Percentiles rank a stretch among this genome's conserved stretches.
Evolutionary conservation across 2,797 vertebrate species (phyloP).

Genomic region (Hoplostethus atlanticus): DNA sequence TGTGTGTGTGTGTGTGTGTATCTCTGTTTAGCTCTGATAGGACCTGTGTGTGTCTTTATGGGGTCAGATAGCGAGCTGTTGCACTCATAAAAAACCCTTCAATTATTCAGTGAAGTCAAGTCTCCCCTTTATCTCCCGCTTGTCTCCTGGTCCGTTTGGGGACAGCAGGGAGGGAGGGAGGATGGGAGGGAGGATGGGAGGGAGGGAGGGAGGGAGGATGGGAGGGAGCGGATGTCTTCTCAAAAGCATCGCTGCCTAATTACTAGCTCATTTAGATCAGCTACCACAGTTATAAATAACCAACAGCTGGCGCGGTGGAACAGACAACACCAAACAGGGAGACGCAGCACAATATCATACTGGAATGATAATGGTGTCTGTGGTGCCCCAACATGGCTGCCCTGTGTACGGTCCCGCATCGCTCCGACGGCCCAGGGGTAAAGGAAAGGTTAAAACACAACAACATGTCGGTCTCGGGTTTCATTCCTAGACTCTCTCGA

Average conservation of each 20-base stretch:
- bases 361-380: conserved; percentile 74
- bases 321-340: conserved; percentile 77
- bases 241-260: conserved; percentile 80
- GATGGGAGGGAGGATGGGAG: conserved; percentile 23
- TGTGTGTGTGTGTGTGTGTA: background rate
- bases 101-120: conserved; percentile 86
- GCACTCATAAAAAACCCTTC: conserved; percentile 79
- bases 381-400: conserved; percentile 58
- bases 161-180: conserved; percentile 52
- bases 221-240: conserved; percentile 71
- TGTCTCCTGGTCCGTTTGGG: conserved; percentile 72
- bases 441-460: conserved; percentile 29
- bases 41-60: conserved; percentile 59
- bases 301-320: conserved; percentile 79
- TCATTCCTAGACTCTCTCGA: conserved; percentile 14
- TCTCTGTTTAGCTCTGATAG: conserved; percentile 64
- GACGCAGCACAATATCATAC: conserved; percentile 67
- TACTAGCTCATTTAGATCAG: conserved; percentile 82
- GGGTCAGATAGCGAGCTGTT: conserved; percentile 79
- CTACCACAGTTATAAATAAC: conserved; percentile 82
- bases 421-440: conserved; percentile 32
- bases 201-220: conserved; percentile 43
- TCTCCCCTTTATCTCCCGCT: conserved; percentile 80
- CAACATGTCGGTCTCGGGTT: background rate
- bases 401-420: conserved; percentile 59